Evolutionary conservation across 1,140 invertebrate genomes (phyloP).

Genomic region (Stegodyphus mimosarum): DNA sequence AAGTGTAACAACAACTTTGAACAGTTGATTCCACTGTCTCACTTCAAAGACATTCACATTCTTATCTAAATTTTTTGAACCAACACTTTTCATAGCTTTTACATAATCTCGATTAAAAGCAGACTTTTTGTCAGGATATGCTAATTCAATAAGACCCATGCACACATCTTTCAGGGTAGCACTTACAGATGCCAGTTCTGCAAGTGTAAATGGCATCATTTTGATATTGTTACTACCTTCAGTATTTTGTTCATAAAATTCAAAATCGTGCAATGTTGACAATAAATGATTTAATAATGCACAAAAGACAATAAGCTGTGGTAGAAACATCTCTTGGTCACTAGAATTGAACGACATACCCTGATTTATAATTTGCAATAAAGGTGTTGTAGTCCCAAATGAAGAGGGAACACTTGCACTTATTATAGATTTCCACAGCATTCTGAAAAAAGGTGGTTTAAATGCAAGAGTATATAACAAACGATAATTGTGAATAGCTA

Average conservation of each 20-base stretch:
- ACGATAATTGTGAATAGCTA: slow-evolving; percentile 66
- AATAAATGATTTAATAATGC: slow-evolving; percentile 84
- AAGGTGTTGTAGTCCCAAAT: slow-evolving; percentile 74
- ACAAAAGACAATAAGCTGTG: slow-evolving; percentile 85
- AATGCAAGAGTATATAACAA: slow-evolving; percentile 88
- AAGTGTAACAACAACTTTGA: slow-evolving; percentile 77
- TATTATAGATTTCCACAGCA: slow-evolving; percentile 77
- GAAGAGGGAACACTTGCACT: slow-evolving; percentile 72
- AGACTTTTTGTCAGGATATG: slow-evolving; percentile 84
- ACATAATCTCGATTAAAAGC: slow-evolving; percentile 68
- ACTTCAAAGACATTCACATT: slow-evolving; percentile 16
- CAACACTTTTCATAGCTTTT: slow-evolving; percentile 64
- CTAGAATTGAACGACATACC: slow-evolving; percentile 75
- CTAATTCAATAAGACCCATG: slow-evolving; percentile 87
- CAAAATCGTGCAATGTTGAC: slow-evolving; percentile 87
- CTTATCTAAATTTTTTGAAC: slow-evolving; percentile 5
- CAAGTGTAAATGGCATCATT: slow-evolving; percentile 71
- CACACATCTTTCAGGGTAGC: slow-evolving; percentile 77
- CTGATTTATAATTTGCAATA: slow-evolving; percentile 79
- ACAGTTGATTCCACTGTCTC: slow-evolving; percentile 64
- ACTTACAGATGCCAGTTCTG: slow-evolving; percentile 70
- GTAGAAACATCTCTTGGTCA: slow-evolving; percentile 81
- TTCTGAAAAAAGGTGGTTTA: slow-evolving; percentile 82
- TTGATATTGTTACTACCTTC: slow-evolving; percentile 59
- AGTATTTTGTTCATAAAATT: slow-evolving; percentile 74